These are phyloP conservation scores for Etia nguti DNA, from an alignment of 2,113 vertebrate species.

Conservation along the genomic window DNA sequence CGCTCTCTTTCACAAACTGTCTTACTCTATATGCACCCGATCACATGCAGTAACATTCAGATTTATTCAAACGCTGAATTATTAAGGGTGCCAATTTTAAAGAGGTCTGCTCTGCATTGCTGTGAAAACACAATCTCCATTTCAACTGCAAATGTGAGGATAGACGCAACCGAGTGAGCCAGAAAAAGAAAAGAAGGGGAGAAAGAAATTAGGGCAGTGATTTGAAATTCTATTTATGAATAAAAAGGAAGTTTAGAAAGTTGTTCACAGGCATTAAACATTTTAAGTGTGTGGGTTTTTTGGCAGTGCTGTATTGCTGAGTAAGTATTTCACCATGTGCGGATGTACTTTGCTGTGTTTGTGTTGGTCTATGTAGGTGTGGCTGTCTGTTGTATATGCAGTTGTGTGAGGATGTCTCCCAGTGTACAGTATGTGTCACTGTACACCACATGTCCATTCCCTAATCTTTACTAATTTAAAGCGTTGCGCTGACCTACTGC, in stretches of 20 bases:
- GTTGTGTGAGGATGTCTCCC: background rate
- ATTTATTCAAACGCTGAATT: conserved; percentile 46
- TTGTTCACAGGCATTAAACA: conserved; percentile 26
- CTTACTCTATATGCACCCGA: background rate
- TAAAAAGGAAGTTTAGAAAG: conserved; percentile 50
- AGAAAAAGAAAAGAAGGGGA: background rate
- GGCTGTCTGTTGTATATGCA: background rate
- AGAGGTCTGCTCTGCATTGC: conserved; percentile 14
- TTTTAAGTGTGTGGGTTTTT: conserved; percentile 27
- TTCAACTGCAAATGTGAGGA: conserved; percentile 18
- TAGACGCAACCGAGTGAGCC: background rate
- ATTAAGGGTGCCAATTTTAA: conserved; percentile 47
- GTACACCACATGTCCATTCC: background rate
- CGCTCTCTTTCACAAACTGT: background rate
- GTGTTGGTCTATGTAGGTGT: background rate
- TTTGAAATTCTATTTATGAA: conserved; percentile 53
- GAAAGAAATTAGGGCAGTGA: conserved; percentile 39
- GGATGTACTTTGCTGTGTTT: background rate
- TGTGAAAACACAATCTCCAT: conserved; percentile 41
- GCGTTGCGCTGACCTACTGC: background rate
- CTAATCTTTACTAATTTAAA: conserved; percentile 10
- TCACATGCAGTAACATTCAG: background rate
- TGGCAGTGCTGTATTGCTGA: background rate
- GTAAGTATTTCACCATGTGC: background rate
- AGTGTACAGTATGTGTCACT: background rate